Evolutionary conservation across 2,797 vertebrate genomes (phyloP).

Genomic region (Sarcoramphus papa): DNA sequence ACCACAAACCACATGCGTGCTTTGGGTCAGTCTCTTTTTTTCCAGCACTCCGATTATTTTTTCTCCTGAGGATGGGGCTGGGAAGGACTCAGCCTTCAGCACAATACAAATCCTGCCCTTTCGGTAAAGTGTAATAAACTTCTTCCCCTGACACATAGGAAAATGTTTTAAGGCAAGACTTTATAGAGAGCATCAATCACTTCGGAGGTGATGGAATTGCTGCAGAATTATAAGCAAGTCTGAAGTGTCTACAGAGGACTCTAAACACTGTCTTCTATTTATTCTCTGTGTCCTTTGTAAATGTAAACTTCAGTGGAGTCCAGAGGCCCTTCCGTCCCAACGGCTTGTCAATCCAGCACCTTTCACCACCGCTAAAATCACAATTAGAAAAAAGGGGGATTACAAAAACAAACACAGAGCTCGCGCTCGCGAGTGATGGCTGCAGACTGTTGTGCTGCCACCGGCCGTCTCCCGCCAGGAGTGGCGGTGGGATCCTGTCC

Average conservation of each 20-base stretch:
- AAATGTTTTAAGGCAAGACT: constrained; percentile 64
- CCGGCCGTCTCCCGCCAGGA: neutral
- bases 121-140: constrained; percentile 47
- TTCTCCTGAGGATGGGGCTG: neutral
- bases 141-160: constrained; percentile 44
- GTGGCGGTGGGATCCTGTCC: neutral
- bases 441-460: neutral
- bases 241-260: constrained; percentile 71
- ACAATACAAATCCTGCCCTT: constrained; percentile 30
- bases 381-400: constrained; percentile 46
- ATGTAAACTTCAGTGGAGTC: constrained; percentile 65
- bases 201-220: constrained; percentile 55
- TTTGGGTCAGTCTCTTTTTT: neutral
- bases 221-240: constrained; percentile 70
- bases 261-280: constrained; percentile 71
- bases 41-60: neutral
- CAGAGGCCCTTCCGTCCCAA: constrained; percentile 58
- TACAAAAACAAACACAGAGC: constrained; percentile 65
- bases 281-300: constrained; percentile 67
- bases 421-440: neutral
- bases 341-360: constrained; percentile 58
- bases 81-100: constrained; percentile 22
- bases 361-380: constrained; percentile 62
- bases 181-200: constrained; percentile 67
- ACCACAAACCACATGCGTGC: neutral